phyloP scores from a whole-genome alignment of 2,797 vertebrate genomes.

The Lagodon rhomboides region DNA sequence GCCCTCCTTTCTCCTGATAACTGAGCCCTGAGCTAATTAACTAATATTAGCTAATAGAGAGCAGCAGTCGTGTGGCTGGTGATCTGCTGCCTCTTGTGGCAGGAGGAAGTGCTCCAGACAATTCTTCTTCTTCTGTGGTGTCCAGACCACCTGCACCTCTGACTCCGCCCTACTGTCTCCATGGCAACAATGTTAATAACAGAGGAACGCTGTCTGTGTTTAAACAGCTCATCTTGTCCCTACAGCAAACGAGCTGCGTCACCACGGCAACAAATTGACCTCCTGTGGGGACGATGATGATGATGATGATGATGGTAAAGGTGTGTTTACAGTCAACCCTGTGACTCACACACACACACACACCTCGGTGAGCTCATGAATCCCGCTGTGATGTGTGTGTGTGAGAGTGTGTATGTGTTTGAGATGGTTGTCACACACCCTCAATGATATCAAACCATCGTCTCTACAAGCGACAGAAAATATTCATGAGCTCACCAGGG shows the following conservation, averaged over 20 bases:
- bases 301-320: constrained; percentile 10
- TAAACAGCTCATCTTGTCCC: constrained; percentile 30
- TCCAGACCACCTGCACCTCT: neutral
- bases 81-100: too few species aligned
- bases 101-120: too few species aligned
- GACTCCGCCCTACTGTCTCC: neutral
- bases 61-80: too few species aligned
- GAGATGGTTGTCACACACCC: constrained; percentile 47
- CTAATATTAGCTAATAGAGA: too few species aligned
- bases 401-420: constrained; percentile 1
- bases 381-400: neutral
- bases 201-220: neutral
- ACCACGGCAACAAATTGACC: constrained; percentile 60
- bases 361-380: neutral
- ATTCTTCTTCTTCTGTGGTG: neutral
- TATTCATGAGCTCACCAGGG: constrained; percentile 67
- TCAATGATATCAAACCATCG: constrained; percentile 58
- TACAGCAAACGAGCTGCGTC: constrained; percentile 13
- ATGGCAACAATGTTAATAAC: constrained; percentile 8
- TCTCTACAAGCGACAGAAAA: constrained; percentile 27
- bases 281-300: constrained; percentile 38
- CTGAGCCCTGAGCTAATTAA: too few species aligned
- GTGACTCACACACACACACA: constrained; percentile 20
- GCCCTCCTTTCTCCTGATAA: too few species aligned
- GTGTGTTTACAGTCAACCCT: constrained; percentile 36